Percentiles rank a stretch among this genome's conserved stretches.
These are phyloP conservation scores for Eristalinus sepulchralis DNA, from an alignment of 2,888 invertebrate species.

Conservation along the genomic window DNA sequence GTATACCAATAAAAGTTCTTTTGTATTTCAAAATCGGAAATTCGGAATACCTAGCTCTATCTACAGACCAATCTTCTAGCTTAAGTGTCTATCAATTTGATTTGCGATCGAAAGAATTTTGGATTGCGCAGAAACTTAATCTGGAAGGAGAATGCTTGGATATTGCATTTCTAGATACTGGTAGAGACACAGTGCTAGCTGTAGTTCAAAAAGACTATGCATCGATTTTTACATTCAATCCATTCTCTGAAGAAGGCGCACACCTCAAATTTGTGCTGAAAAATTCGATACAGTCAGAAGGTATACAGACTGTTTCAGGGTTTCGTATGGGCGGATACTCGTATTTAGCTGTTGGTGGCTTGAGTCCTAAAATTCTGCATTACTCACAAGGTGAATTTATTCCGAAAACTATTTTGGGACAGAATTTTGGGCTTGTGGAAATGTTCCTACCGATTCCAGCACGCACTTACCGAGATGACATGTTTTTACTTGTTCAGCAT, in stretches of 20 bases:
- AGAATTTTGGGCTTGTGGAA: constrained; percentile 79
- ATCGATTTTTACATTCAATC: constrained; percentile 76
- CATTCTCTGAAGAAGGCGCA: constrained; percentile 65
- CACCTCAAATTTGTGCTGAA: constrained; percentile 74
- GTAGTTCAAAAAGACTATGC: constrained; percentile 76
- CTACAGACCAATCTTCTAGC: constrained; percentile 70
- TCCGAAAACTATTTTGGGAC: constrained; percentile 77
- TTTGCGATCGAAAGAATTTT: constrained; percentile 75
- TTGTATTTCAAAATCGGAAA: constrained; percentile 74
- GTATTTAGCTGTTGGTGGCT: constrained; percentile 79
- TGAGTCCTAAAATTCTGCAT: constrained; percentile 77
- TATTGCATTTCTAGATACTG: constrained; percentile 76
- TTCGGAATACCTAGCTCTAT: constrained; percentile 74
- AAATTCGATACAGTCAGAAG: constrained; percentile 73
- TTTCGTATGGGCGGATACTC: constrained; percentile 80
- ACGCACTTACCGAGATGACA: constrained; percentile 80
- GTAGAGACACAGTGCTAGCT: constrained; percentile 77
- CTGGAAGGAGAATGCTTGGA: constrained; percentile 73
- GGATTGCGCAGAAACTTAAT: constrained; percentile 78
- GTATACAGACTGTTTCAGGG: constrained; percentile 75
- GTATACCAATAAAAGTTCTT: constrained; percentile 73
- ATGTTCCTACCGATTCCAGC: constrained; percentile 78
- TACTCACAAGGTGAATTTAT: constrained; percentile 77
- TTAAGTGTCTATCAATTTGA: constrained; percentile 77
- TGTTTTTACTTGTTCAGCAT: constrained; percentile 80